Evolutionary conservation across 2,113 vertebrate genomes (phyloP).

Genomic region (Burhinus oedicnemus): DNA sequence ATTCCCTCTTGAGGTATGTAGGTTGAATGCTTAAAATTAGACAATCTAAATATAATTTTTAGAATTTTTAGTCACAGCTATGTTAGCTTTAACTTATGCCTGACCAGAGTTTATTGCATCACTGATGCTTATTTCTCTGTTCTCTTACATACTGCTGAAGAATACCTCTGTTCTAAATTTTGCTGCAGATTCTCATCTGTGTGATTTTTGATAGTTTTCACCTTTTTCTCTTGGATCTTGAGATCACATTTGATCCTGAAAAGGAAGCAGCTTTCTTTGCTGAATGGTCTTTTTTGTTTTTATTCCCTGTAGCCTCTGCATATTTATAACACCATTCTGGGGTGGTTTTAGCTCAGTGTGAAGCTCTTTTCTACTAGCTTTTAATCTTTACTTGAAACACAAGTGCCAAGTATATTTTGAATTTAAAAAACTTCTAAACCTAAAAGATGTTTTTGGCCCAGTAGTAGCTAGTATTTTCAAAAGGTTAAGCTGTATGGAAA

Average conservation of each 20-base stretch:
- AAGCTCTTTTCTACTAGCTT: not conserved
- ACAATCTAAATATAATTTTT: not conserved
- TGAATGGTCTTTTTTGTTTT: not conserved
- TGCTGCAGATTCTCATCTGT: not conserved
- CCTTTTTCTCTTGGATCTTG: not conserved
- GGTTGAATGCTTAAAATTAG: not conserved
- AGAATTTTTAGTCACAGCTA: not conserved
- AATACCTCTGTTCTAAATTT: not conserved
- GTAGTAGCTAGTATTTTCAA: not conserved
- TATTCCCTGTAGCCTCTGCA: not conserved
- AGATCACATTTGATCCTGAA: not conserved
- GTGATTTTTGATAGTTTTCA: not conserved
- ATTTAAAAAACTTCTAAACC: not conserved
- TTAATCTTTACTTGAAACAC: constrained; percentile 41
- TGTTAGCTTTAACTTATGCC: not conserved
- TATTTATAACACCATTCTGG: constrained; percentile 16
- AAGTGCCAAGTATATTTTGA: not conserved
- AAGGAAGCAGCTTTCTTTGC: not conserved
- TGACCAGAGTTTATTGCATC: not conserved
- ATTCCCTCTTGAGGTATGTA: not conserved
- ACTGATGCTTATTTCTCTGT: not conserved
- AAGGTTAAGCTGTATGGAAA: not conserved
- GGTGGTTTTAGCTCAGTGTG: constrained; percentile 8
- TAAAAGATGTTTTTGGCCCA: not conserved
- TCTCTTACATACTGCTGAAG: not conserved